Percentiles rank a stretch among this genome's conserved stretches.
These are phyloP conservation scores for Trichacis sp. DNA, from an alignment of 2,888 invertebrate genomes.

Conservation along the genomic window DNA sequence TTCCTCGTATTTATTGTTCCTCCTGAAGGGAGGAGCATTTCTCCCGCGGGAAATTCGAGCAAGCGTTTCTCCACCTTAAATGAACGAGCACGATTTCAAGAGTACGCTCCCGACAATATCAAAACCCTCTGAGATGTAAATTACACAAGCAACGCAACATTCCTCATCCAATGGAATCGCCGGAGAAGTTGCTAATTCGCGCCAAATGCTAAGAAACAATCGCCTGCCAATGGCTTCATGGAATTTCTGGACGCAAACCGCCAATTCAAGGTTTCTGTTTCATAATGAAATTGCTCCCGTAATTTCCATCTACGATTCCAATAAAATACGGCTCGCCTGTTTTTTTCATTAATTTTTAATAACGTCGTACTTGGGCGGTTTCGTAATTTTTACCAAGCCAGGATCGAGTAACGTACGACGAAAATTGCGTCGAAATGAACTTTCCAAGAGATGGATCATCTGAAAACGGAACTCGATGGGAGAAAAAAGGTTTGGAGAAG, in stretches of 20 bases:
- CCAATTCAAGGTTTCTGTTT: not conserved
- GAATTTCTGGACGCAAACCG: not conserved
- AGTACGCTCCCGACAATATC: conserved; percentile 1
- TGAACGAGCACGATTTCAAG: too few species aligned
- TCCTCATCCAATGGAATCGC: not conserved
- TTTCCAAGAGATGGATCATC: too few species aligned
- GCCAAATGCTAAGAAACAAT: not conserved
- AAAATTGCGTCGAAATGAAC: too few species aligned
- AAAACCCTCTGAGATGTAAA: conserved; percentile 8
- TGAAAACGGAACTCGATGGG: too few species aligned
- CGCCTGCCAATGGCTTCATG: not conserved
- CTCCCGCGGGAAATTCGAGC: conserved; percentile 26
- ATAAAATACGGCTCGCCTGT: not conserved
- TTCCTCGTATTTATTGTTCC: conserved; percentile 6
- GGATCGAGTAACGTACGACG: too few species aligned
- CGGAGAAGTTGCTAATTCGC: not conserved
- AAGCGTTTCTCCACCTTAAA: conserved; percentile 16
- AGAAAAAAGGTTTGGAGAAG: not conserved
- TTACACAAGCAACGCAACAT: conserved; percentile 9
- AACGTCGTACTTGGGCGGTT: not conserved
- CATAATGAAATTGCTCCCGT: not conserved
- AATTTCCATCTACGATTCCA: not conserved
- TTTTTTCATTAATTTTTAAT: not conserved
- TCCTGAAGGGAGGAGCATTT: not conserved
- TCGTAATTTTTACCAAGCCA: too few species aligned